These are phyloP conservation scores for Euphonia xanthogaster DNA, from an alignment of 2,797 vertebrate genomes.

Conservation along the genomic window DNA sequence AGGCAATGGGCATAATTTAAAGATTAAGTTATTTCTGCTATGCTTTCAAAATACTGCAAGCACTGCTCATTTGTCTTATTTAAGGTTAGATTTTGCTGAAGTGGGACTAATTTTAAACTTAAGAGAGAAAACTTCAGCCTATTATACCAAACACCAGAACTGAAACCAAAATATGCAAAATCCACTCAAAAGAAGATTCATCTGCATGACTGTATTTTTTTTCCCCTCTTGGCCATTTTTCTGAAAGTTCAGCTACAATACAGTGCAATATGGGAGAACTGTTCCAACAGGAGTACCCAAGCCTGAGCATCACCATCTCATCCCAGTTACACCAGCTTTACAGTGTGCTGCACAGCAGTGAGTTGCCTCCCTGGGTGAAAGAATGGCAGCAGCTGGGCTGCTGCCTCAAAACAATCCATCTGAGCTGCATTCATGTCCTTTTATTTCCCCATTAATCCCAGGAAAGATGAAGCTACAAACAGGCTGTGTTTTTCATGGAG, in stretches of 20 bases:
- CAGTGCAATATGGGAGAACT: not conserved
- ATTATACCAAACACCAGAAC: not conserved
- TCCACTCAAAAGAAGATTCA: not conserved
- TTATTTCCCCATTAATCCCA: not conserved
- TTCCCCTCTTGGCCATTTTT: not conserved
- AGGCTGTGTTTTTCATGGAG: not conserved
- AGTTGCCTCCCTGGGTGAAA: not conserved
- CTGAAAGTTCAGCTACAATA: not conserved
- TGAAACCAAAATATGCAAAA: not conserved
- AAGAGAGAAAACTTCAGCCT: not conserved
- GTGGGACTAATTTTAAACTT: not conserved
- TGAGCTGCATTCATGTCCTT: not conserved
- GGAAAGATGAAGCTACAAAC: not conserved
- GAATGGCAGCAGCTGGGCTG: not conserved
- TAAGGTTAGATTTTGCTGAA: not conserved
- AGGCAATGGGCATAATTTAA: not conserved
- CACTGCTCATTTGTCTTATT: not conserved
- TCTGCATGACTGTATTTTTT: fast-evolving
- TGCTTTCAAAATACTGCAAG: not conserved
- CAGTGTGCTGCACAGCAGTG: not conserved
- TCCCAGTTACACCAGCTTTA: not conserved
- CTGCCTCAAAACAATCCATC: not conserved
- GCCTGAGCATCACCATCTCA: not conserved
- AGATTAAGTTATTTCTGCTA: not conserved
- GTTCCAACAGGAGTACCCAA: not conserved